Percentiles rank a stretch among this genome's conserved stretches.
phyloP scores from a whole-genome alignment of 1,140 invertebrate genomes.

The Sminthurinus signatus region DNA sequence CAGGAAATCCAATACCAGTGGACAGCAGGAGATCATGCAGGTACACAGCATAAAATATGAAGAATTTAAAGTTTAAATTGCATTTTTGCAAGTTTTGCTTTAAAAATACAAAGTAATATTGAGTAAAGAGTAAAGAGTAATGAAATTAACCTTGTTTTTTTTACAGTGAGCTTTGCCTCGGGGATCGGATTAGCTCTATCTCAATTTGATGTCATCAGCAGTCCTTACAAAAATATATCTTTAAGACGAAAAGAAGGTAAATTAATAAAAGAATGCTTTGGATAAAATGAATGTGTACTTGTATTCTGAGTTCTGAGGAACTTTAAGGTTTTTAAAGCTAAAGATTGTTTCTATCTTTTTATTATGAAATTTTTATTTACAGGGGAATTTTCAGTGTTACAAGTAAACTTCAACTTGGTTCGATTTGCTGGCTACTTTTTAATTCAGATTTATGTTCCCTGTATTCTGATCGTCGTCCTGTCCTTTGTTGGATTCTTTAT shows the following conservation, averaged over 20 bases:
- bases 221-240: slow-evolving; percentile 70
- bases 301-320: background rate
- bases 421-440: slow-evolving; percentile 88
- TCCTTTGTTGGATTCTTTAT: slow-evolving; percentile 94
- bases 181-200: slow-evolving; percentile 72
- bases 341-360: background rate
- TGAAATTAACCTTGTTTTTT: too few species aligned
- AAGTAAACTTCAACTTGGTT: slow-evolving; percentile 71
- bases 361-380: slow-evolving; percentile 10
- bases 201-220: slow-evolving; percentile 84
- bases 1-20: slow-evolving; percentile 84
- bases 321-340: background rate
- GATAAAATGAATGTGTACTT: background rate
- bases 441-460: slow-evolving; percentile 62
- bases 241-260: slow-evolving; percentile 66
- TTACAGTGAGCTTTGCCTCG: slow-evolving; percentile 72
- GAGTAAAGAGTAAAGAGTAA: too few species aligned
- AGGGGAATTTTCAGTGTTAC: slow-evolving; percentile 47
- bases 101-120: too few species aligned
- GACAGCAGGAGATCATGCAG: slow-evolving; percentile 65
- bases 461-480: slow-evolving; percentile 85
- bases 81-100: too few species aligned
- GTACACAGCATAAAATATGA: too few species aligned
- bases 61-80: too few species aligned
- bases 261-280: background rate